Percentiles rank a stretch among this genome's conserved stretches.
Conservation (phyloP, 1,140 invertebrate genomes). For the Apis dorsata region DNA sequence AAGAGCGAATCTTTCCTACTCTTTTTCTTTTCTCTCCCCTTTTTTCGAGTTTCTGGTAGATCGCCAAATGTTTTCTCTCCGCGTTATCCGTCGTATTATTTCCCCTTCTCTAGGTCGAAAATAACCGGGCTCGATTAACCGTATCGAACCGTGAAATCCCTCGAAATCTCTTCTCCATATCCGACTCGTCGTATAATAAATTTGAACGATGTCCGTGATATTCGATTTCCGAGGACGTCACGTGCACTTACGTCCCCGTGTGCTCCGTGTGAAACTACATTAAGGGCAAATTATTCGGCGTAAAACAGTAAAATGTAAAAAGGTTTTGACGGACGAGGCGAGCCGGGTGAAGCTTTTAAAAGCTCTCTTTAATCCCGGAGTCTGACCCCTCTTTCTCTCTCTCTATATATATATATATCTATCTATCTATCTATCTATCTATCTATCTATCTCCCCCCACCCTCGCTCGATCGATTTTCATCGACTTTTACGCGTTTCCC, state of each 20-base stretch:
- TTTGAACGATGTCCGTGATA: background rate
- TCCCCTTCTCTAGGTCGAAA: no score
- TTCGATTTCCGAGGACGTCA: background rate
- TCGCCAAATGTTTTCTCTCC: no score
- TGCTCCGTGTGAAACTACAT: conserved; percentile 1
- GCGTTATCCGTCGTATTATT: no score
- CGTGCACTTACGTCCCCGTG: background rate
- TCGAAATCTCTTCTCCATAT: background rate
- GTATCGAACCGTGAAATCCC: background rate
- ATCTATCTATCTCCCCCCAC: no score
- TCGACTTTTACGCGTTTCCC: conserved; percentile 39
- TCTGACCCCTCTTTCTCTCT: conserved; percentile 3
- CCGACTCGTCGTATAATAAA: background rate
- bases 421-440: no score
- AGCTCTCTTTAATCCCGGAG: conserved; percentile 49
- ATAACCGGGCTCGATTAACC: background rate
- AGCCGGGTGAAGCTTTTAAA: conserved; percentile 42
- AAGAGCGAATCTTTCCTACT: no score
- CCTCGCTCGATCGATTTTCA: conserved; percentile 37
- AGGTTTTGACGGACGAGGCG: conserved; percentile 21
- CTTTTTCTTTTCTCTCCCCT: no score
- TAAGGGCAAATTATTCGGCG: conserved; percentile 34
- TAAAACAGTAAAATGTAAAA: conserved; percentile 32
- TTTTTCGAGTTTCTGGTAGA: no score
- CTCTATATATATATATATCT: no score